Evolutionary conservation across 2,113 vertebrate species (phyloP).

Genomic region (Daphoenositta chrysoptera): DNA sequence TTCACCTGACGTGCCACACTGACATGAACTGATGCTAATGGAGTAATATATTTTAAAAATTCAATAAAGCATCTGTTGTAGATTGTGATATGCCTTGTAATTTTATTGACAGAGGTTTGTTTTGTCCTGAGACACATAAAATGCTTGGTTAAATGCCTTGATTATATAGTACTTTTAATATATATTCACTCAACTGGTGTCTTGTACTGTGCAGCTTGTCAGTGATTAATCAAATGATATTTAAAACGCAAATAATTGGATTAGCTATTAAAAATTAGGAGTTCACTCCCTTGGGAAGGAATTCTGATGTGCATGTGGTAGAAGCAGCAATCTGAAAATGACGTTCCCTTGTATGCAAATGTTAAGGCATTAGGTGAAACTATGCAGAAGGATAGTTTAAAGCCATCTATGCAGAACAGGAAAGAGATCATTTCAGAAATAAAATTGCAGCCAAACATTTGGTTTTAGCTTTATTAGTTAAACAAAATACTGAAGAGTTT

Average conservation of each 20-base stretch:
- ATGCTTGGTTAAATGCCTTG: conserved; percentile 20
- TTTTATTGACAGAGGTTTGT: conserved; percentile 55
- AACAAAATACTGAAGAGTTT: neutral
- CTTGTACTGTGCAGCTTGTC: neutral
- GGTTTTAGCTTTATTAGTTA: neutral
- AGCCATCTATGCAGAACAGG: neutral
- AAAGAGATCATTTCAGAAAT: neutral
- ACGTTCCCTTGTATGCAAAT: neutral
- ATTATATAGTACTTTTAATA: conserved; percentile 6
- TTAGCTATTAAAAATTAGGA: neutral
- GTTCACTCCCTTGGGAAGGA: neutral
- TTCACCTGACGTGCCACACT: conserved; percentile 43
- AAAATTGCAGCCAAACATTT: neutral
- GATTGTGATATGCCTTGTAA: conserved; percentile 49
- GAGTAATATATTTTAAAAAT: conserved; percentile 60
- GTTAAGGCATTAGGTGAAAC: neutral
- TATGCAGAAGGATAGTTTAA: neutral
- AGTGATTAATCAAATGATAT: conserved; percentile 10
- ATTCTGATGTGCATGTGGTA: neutral
- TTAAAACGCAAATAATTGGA: conserved; percentile 22
- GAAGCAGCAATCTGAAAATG: neutral
- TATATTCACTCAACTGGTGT: neutral
- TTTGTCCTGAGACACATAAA: conserved; percentile 51
- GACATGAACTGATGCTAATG: conserved; percentile 63
- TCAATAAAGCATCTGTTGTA: conserved; percentile 55